A percentile compares a stretch with the other conserved stretches of the same genome.
phyloP scores from a whole-genome alignment of 2,113 vertebrate genomes.

The Leptobrachium leishanense region DNA sequence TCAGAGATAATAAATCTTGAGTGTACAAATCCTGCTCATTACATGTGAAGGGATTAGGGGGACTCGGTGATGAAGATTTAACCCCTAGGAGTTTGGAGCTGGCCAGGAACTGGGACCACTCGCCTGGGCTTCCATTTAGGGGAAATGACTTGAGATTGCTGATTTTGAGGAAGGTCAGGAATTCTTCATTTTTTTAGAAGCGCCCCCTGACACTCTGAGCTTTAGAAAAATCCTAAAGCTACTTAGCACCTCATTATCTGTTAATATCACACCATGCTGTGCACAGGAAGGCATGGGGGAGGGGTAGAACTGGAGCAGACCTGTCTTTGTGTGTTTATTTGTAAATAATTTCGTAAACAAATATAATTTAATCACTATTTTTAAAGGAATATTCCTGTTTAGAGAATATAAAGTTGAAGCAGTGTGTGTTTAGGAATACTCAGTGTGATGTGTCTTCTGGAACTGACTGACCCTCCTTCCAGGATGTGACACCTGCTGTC shows the following conservation, averaged over 20 bases:
- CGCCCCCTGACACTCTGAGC: not conserved
- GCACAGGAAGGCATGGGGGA: not conserved
- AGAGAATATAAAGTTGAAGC: too few relatives aligned
- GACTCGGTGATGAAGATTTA: not conserved
- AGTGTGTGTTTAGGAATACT: too few relatives aligned
- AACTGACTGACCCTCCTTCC: not conserved
- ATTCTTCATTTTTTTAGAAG: not conserved
- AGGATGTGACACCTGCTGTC: not conserved
- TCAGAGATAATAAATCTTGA: too few relatives aligned
- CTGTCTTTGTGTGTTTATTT: not conserved
- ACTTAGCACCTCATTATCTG: conserved; percentile 25
- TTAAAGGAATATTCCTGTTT: too few relatives aligned
- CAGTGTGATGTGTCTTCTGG: too few relatives aligned
- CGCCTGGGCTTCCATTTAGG: not conserved
- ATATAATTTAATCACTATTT: not conserved
- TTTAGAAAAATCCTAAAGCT: not conserved
- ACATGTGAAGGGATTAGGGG: not conserved
- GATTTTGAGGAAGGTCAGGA: not conserved
- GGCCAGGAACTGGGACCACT: not conserved
- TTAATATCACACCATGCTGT: not conserved
- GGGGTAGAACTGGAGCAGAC: not conserved
- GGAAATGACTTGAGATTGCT: not conserved
- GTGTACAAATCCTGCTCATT: conserved; percentile 4
- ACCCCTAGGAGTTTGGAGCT: not conserved
- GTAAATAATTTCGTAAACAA: not conserved